phyloP scores from a whole-genome alignment of 2,113 vertebrate species.

The Hemiscyllium ocellatum region DNA sequence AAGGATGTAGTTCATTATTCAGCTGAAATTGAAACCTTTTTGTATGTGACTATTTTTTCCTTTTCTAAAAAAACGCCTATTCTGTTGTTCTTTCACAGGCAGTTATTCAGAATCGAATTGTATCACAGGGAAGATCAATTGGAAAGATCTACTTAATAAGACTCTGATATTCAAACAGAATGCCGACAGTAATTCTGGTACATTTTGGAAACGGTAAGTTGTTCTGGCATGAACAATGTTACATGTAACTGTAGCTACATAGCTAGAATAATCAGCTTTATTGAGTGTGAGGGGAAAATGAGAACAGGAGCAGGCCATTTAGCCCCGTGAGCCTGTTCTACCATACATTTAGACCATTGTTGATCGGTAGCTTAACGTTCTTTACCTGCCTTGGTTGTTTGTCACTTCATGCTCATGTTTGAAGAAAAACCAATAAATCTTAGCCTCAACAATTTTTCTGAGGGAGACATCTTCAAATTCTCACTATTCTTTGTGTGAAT shows the following conservation, averaged over 20 bases:
- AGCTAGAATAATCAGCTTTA: background rate
- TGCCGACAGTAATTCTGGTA: background rate
- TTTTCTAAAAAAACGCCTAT: background rate
- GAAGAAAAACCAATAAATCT: background rate
- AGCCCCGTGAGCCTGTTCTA: background rate
- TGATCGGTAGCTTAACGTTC: background rate
- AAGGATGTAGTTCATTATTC: background rate
- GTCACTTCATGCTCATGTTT: background rate
- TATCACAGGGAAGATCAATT: slow-evolving; percentile 40
- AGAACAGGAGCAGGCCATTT: background rate
- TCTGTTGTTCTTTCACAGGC: background rate
- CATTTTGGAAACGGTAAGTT: slow-evolving; percentile 10
- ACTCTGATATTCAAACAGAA: slow-evolving; percentile 48
- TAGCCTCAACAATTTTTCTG: background rate
- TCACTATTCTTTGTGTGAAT: background rate
- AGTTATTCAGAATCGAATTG: slow-evolving; percentile 26
- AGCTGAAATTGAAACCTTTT: background rate
- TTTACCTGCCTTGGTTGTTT: background rate
- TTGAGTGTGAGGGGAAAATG: background rate
- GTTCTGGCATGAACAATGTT: background rate
- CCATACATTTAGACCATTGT: background rate
- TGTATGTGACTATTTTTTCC: background rate
- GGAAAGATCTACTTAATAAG: slow-evolving; percentile 44
- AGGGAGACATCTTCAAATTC: background rate
- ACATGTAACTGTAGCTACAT: background rate